These are phyloP conservation scores for Harpegnathos saltator DNA, from an alignment of 1,140 invertebrate genomes.

Conservation along the genomic window DNA sequence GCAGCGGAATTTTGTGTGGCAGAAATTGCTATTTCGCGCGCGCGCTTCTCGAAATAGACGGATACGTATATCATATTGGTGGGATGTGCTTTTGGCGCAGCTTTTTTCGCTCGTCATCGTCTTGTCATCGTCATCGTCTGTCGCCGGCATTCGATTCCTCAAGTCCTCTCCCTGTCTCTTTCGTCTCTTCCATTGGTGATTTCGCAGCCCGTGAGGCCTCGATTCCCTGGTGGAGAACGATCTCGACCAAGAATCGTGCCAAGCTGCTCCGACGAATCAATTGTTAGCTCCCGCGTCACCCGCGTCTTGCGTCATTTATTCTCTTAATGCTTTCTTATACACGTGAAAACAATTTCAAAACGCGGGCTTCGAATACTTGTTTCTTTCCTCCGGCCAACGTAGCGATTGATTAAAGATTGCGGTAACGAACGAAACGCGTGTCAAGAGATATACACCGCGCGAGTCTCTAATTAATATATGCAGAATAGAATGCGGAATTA, in stretches of 20 bases:
- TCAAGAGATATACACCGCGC: conserved; percentile 6
- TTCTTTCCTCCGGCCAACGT: no score
- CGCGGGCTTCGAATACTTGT: no score
- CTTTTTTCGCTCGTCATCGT: conserved; percentile 45
- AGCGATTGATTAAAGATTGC: conserved; percentile 7
- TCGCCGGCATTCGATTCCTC: conserved; percentile 18
- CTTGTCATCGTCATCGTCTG: conserved; percentile 7
- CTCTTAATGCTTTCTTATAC: background rate
- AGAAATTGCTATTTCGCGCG: conserved; percentile 47
- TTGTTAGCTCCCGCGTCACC: conserved; percentile 65
- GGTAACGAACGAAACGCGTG: background rate
- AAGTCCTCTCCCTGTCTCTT: conserved; percentile 12
- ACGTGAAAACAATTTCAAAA: no score
- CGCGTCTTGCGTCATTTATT: conserved; percentile 19
- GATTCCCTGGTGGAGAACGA: conserved; percentile 68
- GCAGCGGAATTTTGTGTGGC: conserved; percentile 5
- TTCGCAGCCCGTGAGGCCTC: conserved; percentile 59
- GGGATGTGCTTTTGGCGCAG: background rate
- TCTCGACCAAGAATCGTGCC: conserved; percentile 68
- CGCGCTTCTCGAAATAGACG: background rate
- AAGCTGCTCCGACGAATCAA: conserved; percentile 73
- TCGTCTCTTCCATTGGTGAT: conserved; percentile 41
- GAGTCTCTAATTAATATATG: conserved; percentile 49
- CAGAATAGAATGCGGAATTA: conserved; percentile 42
- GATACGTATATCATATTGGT: conserved; percentile 30